phyloP scores from a whole-genome alignment of 2,113 vertebrate genomes.

The Rhea americana region DNA sequence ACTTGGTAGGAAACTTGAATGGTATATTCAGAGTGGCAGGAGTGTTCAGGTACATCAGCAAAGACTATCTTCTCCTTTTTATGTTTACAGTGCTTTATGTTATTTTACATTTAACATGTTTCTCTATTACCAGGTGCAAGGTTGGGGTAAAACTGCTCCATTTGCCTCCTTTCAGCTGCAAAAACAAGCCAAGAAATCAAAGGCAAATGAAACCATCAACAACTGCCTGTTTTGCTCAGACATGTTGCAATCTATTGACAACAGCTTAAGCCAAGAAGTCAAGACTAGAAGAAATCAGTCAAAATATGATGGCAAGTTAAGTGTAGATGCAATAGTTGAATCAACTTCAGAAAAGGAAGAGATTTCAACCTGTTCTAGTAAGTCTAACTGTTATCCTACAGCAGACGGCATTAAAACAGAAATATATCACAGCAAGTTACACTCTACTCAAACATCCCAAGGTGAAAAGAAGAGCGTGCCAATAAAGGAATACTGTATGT shows the following conservation, averaged over 20 bases:
- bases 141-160: slow-evolving; percentile 78
- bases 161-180: slow-evolving; percentile 71
- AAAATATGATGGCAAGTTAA: neutral
- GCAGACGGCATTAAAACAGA: slow-evolving; percentile 7
- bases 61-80: neutral
- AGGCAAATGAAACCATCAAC: slow-evolving; percentile 21
- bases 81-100: neutral
- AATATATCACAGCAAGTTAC: neutral
- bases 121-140: slow-evolving; percentile 74
- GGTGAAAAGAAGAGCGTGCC: slow-evolving; percentile 40
- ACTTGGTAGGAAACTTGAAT: neutral
- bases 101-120: neutral
- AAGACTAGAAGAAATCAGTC: neutral
- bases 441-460: neutral
- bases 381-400: neutral
- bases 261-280: neutral
- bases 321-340: neutral
- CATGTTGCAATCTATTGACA: neutral
- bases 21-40: too few species aligned
- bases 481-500: slow-evolving; percentile 38
- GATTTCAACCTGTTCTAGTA: neutral
- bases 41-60: neutral
- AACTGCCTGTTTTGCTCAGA: slow-evolving; percentile 66
- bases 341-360: slow-evolving; percentile 5
- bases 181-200: slow-evolving; percentile 70